A percentile compares a stretch with the other conserved stretches of the same genome.
Evolutionary conservation across 2,888 invertebrate species (phyloP).

Genomic region (Spisula subtruncata): DNA sequence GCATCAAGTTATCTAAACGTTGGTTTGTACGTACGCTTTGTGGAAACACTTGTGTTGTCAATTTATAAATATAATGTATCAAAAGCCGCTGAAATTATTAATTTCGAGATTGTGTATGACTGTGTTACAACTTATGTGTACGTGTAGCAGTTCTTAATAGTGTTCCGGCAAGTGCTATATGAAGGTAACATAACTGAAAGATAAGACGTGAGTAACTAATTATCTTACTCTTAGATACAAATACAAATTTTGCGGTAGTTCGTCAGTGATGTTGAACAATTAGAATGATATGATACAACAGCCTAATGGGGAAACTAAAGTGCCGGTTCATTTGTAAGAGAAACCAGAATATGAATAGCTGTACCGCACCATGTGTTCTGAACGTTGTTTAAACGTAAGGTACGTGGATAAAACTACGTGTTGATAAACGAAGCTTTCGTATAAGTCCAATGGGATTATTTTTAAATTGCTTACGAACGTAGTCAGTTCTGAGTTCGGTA

Average conservation of each 20-base stretch:
- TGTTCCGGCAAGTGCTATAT: neutral
- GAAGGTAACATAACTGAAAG: neutral
- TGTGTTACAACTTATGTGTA: neutral
- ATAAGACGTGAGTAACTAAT: too few relatives aligned
- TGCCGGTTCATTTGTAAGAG: too few relatives aligned
- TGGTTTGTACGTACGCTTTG: neutral
- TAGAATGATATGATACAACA: too few relatives aligned
- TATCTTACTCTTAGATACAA: neutral
- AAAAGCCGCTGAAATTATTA: neutral
- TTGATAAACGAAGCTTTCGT: too few relatives aligned
- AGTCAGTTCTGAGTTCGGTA: too few relatives aligned
- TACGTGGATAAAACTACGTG: too few relatives aligned
- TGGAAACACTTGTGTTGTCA: neutral
- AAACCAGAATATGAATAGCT: too few relatives aligned
- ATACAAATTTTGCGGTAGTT: neutral
- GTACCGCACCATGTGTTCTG: too few relatives aligned
- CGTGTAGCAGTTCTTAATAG: neutral
- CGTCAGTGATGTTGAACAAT: neutral
- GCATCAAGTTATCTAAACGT: constrained; percentile 7
- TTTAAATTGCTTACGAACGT: too few relatives aligned
- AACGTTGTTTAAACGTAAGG: too few relatives aligned
- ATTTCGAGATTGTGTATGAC: neutral
- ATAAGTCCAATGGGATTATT: too few relatives aligned
- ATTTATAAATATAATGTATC: neutral
- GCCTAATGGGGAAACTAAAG: too few relatives aligned